phyloP scores from a whole-genome alignment of 2,888 invertebrate genomes.

The Phengaris arion region DNA sequence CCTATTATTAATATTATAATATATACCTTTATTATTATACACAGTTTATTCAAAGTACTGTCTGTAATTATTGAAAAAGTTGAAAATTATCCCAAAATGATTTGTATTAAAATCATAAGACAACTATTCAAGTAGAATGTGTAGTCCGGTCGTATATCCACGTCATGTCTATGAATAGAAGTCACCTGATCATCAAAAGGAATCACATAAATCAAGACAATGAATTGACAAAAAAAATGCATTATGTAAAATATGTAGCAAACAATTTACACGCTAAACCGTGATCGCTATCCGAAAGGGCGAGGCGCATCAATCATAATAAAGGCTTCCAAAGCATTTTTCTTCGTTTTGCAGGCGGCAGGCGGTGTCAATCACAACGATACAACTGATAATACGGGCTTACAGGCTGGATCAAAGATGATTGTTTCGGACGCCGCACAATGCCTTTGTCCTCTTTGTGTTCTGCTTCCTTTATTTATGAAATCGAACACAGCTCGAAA shows the following conservation, averaged over 20 bases:
- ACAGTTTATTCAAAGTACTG: too few species aligned
- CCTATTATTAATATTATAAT: not conserved
- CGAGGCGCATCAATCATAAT: conserved; percentile 69
- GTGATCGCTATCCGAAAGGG: conserved; percentile 38
- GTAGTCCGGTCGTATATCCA: not conserved
- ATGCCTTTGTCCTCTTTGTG: conserved; percentile 55
- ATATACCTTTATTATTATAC: not conserved
- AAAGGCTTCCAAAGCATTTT: conserved; percentile 65
- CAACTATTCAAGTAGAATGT: not conserved
- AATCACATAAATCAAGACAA: conserved; percentile 28
- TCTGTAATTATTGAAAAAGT: too few species aligned
- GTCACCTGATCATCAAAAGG: conserved; percentile 23
- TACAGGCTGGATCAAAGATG: conserved; percentile 36
- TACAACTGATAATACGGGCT: conserved; percentile 42
- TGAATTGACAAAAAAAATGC: conserved; percentile 30
- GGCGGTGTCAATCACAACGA: conserved; percentile 67
- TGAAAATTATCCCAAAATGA: too few species aligned
- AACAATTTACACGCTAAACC: conserved; percentile 36
- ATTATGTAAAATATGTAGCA: conserved; percentile 29
- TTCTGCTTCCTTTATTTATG: conserved; percentile 57
- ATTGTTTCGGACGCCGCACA: conserved; percentile 46
- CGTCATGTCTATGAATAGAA: conserved; percentile 4
- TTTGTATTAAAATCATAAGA: too few species aligned
- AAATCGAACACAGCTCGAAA: conserved; percentile 29
- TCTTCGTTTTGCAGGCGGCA: conserved; percentile 54